Evolutionary conservation across 2,888 invertebrate genomes (phyloP).

Genomic region (Busseola fusca): DNA sequence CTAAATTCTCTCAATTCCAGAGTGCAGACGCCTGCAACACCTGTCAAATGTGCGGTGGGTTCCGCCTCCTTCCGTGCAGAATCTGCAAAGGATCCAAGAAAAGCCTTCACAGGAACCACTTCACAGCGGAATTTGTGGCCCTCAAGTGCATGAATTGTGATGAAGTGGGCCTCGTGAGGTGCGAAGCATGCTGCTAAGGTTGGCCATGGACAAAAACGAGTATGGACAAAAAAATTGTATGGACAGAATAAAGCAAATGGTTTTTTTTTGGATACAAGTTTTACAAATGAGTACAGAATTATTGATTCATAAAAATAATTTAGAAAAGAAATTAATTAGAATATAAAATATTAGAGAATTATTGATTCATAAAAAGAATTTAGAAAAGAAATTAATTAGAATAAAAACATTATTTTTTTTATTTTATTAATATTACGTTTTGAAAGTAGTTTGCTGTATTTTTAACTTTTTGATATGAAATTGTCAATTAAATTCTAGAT

Average conservation of each 20-base stretch:
- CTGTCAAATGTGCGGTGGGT: slow-evolving; percentile 97
- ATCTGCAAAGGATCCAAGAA: slow-evolving; percentile 99
- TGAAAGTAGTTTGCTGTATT: slow-evolving; percentile 3
- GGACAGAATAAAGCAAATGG: neutral
- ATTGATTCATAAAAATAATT: slow-evolving; percentile 9
- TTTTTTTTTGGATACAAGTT: slow-evolving; percentile 2
- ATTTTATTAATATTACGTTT: neutral
- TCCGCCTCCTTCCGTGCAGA: slow-evolving; percentile 96
- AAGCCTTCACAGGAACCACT: slow-evolving; percentile 97
- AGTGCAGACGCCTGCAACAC: slow-evolving; percentile 94
- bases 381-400: neutral
- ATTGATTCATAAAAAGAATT: neutral
- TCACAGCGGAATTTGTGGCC: slow-evolving; percentile 97
- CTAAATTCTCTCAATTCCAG: slow-evolving; percentile 86
- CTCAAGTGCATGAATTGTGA: slow-evolving; percentile 98
- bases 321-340: neutral
- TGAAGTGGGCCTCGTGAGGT: slow-evolving; percentile 97
- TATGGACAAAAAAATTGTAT: neutral
- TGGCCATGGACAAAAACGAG: neutral
- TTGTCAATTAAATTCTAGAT: neutral
- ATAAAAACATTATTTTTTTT: neutral
- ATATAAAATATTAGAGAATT: neutral
- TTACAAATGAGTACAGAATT: slow-evolving; percentile 33
- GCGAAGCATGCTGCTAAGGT: slow-evolving; percentile 93
- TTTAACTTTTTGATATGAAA: slow-evolving; percentile 2